Conservation (phyloP, 2,797 vertebrate genomes). For the Lepilemur ruficaudatus region DNA sequence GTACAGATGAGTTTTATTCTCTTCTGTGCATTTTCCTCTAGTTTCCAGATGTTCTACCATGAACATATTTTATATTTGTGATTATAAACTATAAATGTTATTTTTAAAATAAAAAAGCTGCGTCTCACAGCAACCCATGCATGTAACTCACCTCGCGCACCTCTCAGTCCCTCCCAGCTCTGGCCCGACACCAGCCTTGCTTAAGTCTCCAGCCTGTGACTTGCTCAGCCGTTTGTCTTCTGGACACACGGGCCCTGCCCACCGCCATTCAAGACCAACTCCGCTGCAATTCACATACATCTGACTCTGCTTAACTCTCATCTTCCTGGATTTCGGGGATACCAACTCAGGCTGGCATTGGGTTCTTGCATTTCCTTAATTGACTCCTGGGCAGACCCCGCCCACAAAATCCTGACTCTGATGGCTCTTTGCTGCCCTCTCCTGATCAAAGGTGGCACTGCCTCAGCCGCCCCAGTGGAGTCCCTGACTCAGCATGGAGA, state of each 20-base stretch:
- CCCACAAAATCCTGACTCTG: not conserved
- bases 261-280: not conserved
- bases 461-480: not conserved
- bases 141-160: not conserved
- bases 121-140: not conserved
- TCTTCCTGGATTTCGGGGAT: not conserved
- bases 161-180: not conserved
- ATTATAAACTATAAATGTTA: not conserved
- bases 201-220: not conserved
- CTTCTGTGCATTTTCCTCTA: not conserved
- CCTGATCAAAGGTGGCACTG: not conserved
- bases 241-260: not conserved
- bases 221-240: not conserved
- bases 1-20: not conserved
- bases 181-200: not conserved
- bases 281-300: no score
- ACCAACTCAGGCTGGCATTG: not conserved
- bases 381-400: not conserved
- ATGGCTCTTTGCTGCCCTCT: not conserved
- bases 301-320: not conserved
- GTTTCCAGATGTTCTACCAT: not conserved
- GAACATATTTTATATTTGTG: not conserved
- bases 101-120: not conserved
- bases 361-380: not conserved
- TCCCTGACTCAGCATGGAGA: not conserved